A percentile compares a stretch with the other conserved stretches of the same genome.
Conservation (phyloP, 2,113 vertebrate species). For the Atlantisia rogersi region DNA sequence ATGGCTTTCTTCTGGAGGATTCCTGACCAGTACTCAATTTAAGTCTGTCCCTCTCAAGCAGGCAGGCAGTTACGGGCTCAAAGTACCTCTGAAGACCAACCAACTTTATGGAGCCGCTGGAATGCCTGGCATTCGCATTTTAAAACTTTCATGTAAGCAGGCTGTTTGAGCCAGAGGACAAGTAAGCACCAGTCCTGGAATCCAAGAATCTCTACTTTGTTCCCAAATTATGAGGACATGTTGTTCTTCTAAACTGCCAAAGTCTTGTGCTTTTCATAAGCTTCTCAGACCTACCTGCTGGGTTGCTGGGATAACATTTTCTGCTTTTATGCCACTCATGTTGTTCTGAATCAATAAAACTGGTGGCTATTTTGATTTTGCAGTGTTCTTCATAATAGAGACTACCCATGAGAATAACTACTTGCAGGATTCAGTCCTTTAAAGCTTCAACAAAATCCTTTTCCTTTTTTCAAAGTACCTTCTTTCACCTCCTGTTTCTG, state of each 20-base stretch:
- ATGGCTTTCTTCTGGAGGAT: neutral
- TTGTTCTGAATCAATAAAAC: neutral
- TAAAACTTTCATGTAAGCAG: neutral
- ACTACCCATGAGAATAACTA: neutral
- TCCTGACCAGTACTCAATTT: neutral
- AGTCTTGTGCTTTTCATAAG: neutral
- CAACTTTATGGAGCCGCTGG: neutral
- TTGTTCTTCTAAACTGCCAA: neutral
- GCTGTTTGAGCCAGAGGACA: neutral
- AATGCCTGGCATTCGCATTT: neutral
- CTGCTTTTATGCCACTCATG: neutral
- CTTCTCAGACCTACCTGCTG: neutral
- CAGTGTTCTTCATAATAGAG: neutral
- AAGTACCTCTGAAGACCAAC: neutral
- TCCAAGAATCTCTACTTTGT: neutral
- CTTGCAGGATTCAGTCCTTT: neutral
- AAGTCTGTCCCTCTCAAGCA: neutral
- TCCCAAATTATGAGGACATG: neutral
- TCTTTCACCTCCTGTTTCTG: slow-evolving; percentile 89
- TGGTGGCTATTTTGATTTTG: neutral
- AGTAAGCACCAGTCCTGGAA: slow-evolving; percentile 7
- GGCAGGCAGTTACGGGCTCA: neutral
- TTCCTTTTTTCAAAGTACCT: slow-evolving; percentile 75
- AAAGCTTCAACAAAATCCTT: neutral
- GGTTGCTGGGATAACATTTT: neutral